A percentile compares a stretch with the other conserved stretches of the same genome.
These are phyloP conservation scores for Dorcus hopei DNA, from an alignment of 2,888 invertebrate genomes.

Conservation along the genomic window DNA sequence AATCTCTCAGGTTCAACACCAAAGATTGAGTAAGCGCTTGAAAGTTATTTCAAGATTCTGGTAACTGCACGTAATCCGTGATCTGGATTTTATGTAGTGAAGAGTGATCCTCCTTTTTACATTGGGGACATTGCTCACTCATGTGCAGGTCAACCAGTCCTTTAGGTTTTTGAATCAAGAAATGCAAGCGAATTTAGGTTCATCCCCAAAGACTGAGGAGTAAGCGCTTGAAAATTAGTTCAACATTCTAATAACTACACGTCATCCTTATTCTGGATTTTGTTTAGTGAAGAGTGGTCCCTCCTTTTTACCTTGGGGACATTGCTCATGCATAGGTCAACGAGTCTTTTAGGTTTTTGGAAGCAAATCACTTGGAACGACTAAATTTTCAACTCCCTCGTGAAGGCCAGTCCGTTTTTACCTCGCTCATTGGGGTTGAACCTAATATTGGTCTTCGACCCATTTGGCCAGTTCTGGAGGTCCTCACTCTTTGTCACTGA, in stretches of 20 bases:
- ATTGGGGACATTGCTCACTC: slow-evolving; percentile 40
- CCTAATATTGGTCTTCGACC: slow-evolving; percentile 46
- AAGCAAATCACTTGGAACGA: slow-evolving; percentile 38
- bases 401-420: slow-evolving; percentile 32
- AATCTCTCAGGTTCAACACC: too few species aligned
- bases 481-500: slow-evolving; percentile 28
- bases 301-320: slow-evolving; percentile 34
- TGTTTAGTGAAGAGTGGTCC: slow-evolving; percentile 41
- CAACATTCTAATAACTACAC: slow-evolving; percentile 36
- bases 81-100: slow-evolving; percentile 43
- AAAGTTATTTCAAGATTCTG: slow-evolving; percentile 45
- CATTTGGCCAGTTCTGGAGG: slow-evolving; percentile 47
- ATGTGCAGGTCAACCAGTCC: slow-evolving; percentile 45
- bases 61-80: slow-evolving; percentile 31
- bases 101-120: slow-evolving; percentile 36
- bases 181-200: slow-evolving; percentile 45
- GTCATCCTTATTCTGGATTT: slow-evolving; percentile 39
- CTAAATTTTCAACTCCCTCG: slow-evolving; percentile 26
- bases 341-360: slow-evolving; percentile 39
- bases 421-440: slow-evolving; percentile 50
- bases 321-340: slow-evolving; percentile 42
- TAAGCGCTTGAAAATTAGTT: slow-evolving; percentile 43
- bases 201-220: slow-evolving; percentile 20
- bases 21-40: slow-evolving; percentile 28
- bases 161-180: slow-evolving; percentile 43